A percentile compares a stretch with the other conserved stretches of the same genome.
Conservation (phyloP, 2,113 vertebrate species). For the Setophaga kirtlandii region DNA sequence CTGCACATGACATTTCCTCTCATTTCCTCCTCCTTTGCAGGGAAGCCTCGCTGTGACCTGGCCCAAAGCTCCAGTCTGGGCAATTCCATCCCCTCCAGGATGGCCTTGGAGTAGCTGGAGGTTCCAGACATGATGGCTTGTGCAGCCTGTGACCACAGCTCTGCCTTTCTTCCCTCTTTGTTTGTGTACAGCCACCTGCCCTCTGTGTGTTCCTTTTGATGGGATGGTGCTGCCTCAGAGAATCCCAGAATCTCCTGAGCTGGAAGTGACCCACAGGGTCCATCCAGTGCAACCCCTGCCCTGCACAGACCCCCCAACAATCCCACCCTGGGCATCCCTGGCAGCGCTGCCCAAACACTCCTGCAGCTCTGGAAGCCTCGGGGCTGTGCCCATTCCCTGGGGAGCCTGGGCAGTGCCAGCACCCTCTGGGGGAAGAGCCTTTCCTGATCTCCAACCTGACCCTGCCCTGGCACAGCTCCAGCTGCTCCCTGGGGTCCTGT, state of each 20-base stretch:
- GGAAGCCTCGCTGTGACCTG: neutral
- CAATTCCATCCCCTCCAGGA: neutral
- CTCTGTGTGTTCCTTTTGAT: neutral
- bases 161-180: neutral
- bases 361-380: neutral
- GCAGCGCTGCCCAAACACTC: accelerated
- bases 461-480: neutral
- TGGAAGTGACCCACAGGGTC: neutral
- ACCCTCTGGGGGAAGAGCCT: neutral
- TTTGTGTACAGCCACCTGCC: accelerated
- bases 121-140: neutral
- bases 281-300: neutral
- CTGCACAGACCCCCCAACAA: neutral
- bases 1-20: neutral
- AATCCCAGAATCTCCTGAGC: neutral
- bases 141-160: neutral
- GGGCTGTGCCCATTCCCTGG: neutral
- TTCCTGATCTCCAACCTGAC: accelerated
- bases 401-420: neutral
- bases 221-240: neutral
- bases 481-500: neutral
- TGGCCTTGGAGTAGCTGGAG: neutral
- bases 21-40: neutral
- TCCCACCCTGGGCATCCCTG: neutral
- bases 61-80: neutral